phyloP scores from a whole-genome alignment of 1,140 invertebrate genomes.

The Diabrotica virgifera region DNA sequence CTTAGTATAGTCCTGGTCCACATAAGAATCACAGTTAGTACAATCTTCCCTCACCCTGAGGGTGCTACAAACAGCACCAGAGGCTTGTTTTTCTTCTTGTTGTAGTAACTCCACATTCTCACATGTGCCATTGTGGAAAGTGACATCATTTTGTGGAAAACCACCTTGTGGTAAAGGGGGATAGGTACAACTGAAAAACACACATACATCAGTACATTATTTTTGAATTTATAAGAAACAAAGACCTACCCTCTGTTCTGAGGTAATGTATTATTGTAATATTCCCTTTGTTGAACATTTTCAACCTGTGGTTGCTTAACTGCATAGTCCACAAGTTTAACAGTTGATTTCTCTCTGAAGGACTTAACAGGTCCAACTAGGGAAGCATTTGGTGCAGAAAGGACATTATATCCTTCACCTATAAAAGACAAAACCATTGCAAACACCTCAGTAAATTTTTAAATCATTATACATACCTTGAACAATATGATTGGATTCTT shows the following conservation, averaged over 20 bases:
- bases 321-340: conserved; percentile 18
- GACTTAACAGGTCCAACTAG: conserved; percentile 33
- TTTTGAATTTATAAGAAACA: too few species aligned
- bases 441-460: conserved; percentile 21
- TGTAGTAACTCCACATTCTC: conserved; percentile 31
- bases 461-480: conserved; percentile 12
- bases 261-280: background rate
- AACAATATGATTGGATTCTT: conserved; percentile 9
- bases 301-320: conserved; percentile 23
- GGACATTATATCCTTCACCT: background rate
- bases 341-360: conserved; percentile 33
- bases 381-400: conserved; percentile 34
- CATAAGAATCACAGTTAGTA: conserved; percentile 34
- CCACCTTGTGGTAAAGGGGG: conserved; percentile 32
- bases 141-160: conserved; percentile 35
- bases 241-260: background rate
- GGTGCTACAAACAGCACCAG: conserved; percentile 34
- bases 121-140: conserved; percentile 34
- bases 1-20: conserved; percentile 39
- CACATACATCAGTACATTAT: too few species aligned
- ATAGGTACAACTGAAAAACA: background rate
- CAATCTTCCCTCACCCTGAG: conserved; percentile 38
- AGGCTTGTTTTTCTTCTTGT: conserved; percentile 29
- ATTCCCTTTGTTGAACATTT: background rate
- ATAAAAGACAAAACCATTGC: background rate